Evolutionary conservation across 2,797 vertebrate species (phyloP).

Genomic region (Centropyge bicolor): DNA sequence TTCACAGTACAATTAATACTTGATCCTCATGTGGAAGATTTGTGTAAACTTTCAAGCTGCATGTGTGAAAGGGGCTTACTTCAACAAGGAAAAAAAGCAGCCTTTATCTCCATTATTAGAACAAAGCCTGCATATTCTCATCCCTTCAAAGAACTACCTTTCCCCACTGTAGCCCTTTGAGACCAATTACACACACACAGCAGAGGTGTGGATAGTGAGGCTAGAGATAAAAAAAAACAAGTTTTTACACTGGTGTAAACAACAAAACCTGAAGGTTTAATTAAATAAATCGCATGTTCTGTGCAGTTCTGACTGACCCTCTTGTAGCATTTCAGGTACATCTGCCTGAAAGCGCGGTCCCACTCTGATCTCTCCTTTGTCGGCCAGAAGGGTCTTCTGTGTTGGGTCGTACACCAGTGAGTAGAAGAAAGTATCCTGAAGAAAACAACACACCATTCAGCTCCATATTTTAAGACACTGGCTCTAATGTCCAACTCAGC

Average conservation of each 20-base stretch:
- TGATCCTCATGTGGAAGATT: background rate
- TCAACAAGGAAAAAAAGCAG: background rate
- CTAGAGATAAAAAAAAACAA: background rate
- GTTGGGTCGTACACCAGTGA: slow-evolving; percentile 97
- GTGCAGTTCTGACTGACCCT: slow-evolving; percentile 88
- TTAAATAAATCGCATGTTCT: background rate
- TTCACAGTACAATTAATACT: background rate
- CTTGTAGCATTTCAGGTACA: slow-evolving; percentile 95
- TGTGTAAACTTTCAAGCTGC: background rate
- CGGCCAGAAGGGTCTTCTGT: slow-evolving; percentile 95
- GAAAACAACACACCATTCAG: background rate
- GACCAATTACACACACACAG: background rate
- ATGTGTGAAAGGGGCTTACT: background rate
- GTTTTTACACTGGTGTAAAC: background rate
- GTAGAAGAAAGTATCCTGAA: slow-evolving; percentile 97
- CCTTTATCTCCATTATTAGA: background rate
- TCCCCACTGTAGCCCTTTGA: background rate
- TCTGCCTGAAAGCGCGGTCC: slow-evolving; percentile 98
- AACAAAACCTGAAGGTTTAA: background rate
- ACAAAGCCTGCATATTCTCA: background rate
- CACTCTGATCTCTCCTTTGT: slow-evolving; percentile 98
- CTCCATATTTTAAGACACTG: background rate
- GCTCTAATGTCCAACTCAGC: background rate
- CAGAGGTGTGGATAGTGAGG: background rate
- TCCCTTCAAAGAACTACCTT: background rate